These are phyloP conservation scores for Rhabdomys pumilio DNA, from an alignment of 2,797 vertebrate species.

Conservation along the genomic window DNA sequence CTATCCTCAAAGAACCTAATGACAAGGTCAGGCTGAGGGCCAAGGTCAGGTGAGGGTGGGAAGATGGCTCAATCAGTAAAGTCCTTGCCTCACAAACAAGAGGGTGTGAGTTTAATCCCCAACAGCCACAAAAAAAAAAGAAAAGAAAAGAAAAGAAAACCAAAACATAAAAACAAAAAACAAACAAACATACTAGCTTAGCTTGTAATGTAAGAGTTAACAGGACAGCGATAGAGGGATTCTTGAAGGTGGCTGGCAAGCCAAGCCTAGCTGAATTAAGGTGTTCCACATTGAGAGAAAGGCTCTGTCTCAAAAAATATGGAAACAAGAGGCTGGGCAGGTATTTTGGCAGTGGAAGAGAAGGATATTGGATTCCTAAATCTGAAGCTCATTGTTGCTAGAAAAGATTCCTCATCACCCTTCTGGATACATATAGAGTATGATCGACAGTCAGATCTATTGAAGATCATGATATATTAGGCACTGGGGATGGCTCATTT, in stretches of 20 bases:
- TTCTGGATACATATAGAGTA: slow-evolving; percentile 34
- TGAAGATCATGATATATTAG: background rate
- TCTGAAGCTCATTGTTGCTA: background rate
- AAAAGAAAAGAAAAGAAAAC: too few relatives aligned
- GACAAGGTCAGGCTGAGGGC: background rate
- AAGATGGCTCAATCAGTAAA: background rate
- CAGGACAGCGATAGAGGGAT: background rate
- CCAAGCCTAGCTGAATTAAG: background rate
- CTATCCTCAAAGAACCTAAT: background rate
- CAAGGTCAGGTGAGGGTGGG: background rate
- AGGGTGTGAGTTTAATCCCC: background rate
- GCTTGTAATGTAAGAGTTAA: background rate
- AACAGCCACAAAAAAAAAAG: background rate
- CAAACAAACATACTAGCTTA: background rate
- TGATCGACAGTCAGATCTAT: slow-evolving; percentile 40
- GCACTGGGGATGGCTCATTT: background rate
- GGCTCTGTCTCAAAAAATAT: background rate
- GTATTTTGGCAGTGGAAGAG: background rate
- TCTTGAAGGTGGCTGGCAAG: background rate
- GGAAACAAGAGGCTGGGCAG: too few relatives aligned
- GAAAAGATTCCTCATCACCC: slow-evolving; percentile 8
- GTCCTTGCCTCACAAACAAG: background rate
- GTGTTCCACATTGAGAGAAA: too few relatives aligned
- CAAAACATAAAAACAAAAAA: background rate
- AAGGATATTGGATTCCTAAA: background rate